phyloP scores from a whole-genome alignment of 2,113 vertebrate genomes.

The Ifrita kowaldi region DNA sequence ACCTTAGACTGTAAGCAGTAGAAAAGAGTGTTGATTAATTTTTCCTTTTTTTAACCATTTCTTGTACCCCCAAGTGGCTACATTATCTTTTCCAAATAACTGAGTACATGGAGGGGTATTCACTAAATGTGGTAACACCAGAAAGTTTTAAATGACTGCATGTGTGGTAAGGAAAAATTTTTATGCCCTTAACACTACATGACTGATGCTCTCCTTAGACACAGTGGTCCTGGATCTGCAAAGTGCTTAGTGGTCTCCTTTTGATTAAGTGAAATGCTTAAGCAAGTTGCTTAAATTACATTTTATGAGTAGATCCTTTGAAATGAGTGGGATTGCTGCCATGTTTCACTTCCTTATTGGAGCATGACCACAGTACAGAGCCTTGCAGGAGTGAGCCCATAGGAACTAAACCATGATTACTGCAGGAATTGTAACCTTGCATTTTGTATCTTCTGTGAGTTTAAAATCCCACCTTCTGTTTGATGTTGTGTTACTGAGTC shows the following conservation, averaged over 20 bases:
- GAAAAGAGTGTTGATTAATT: not conserved
- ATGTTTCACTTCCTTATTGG: not conserved
- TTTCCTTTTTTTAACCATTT: not conserved
- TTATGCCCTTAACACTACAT: not conserved
- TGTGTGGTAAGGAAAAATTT: not conserved
- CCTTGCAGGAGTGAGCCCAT: not conserved
- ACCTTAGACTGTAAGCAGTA: not conserved
- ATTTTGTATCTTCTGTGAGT: constrained; percentile 16
- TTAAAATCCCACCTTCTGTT: constrained; percentile 20
- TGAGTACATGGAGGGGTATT: not conserved
- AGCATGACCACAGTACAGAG: not conserved
- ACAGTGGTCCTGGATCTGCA: not conserved
- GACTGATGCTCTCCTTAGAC: not conserved
- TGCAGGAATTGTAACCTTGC: constrained; percentile 1
- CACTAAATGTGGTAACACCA: not conserved
- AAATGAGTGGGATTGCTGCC: not conserved
- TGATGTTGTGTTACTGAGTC: constrained; percentile 4
- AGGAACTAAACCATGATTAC: not conserved
- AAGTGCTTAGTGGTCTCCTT: not conserved
- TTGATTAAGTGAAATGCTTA: not conserved
- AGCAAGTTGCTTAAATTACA: not conserved
- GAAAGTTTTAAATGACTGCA: not conserved
- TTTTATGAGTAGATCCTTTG: not conserved
- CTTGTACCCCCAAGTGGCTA: not conserved
- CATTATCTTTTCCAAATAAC: not conserved